These are phyloP conservation scores for Zenarchopterus dispar DNA, from an alignment of 2,797 vertebrate species.

Conservation along the genomic window DNA sequence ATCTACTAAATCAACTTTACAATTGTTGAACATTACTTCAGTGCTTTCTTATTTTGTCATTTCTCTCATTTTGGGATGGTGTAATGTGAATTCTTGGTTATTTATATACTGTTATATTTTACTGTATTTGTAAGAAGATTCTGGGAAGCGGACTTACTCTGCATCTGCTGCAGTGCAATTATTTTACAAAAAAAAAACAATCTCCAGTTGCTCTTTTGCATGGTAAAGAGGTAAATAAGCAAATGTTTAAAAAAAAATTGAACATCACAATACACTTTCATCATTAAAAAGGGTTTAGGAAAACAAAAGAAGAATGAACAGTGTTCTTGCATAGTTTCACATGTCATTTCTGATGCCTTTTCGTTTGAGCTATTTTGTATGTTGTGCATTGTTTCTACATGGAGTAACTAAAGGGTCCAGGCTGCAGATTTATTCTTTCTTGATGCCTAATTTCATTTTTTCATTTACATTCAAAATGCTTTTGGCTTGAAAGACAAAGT, in stretches of 20 bases:
- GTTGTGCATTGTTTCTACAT: not conserved
- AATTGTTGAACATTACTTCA: no score
- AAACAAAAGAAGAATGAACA: conserved; percentile 5
- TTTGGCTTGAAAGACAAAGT: conserved; percentile 37
- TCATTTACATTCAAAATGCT: conserved; percentile 51
- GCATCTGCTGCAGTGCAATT: not conserved
- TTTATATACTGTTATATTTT: not conserved
- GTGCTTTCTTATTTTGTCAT: no score
- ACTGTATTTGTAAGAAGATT: not conserved
- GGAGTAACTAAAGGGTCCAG: conserved; percentile 13
- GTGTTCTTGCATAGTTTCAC: not conserved
- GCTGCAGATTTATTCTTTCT: conserved; percentile 50
- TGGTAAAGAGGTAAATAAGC: no score
- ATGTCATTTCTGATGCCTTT: not conserved
- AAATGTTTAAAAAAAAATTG: no score
- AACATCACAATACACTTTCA: no score
- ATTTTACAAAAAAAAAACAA: not conserved
- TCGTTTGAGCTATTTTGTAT: conserved; percentile 11
- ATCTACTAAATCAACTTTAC: no score
- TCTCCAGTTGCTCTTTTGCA: not conserved
- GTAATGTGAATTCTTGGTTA: conserved; percentile 4
- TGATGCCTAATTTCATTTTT: conserved; percentile 50
- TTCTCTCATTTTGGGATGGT: not conserved
- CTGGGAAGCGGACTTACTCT: not conserved
- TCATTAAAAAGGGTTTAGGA: not conserved